Evolutionary conservation across 2,797 vertebrate species (phyloP).

Genomic region (Sebastes diaconus): DNA sequence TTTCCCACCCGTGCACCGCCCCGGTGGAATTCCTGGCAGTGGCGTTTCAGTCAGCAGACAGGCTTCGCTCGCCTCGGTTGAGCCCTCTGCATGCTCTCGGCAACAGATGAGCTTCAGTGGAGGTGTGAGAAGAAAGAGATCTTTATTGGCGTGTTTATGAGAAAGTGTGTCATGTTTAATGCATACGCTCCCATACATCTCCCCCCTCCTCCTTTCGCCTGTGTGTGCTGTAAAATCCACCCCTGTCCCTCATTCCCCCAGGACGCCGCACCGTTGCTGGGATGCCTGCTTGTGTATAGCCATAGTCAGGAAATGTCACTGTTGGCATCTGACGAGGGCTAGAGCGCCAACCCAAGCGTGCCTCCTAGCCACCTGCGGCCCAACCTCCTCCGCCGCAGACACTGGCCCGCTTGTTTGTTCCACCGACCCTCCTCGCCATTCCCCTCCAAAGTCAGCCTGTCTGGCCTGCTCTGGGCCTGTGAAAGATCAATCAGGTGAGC

Average conservation of each 20-base stretch:
- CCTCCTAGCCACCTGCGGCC: constrained; percentile 83
- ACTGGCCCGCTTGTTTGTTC: constrained; percentile 82
- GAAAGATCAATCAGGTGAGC: constrained; percentile 84
- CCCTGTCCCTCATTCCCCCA: constrained; percentile 78
- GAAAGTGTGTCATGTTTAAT: constrained; percentile 54
- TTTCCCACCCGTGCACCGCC: constrained; percentile 49
- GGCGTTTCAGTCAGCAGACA: constrained; percentile 51
- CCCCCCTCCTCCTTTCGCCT: constrained; percentile 5
- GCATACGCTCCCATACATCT: constrained; percentile 30
- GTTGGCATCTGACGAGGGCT: constrained; percentile 78
- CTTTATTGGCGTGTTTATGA: constrained; percentile 58
- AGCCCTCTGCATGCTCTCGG: constrained; percentile 22
- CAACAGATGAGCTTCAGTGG: constrained; percentile 42
- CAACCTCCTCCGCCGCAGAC: constrained; percentile 72
- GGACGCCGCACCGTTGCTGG: constrained; percentile 78
- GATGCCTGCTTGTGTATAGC: constrained; percentile 80
- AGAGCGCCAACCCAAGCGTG: constrained; percentile 79
- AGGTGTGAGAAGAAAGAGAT: constrained; percentile 45
- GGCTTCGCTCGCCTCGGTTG: constrained; percentile 26
- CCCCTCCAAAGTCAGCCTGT: constrained; percentile 76
- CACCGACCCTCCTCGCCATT: constrained; percentile 65
- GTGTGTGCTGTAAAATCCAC: constrained; percentile 57
- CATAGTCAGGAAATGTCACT: constrained; percentile 84
- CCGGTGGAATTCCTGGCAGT: constrained; percentile 67
- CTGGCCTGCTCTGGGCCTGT: constrained; percentile 71